These are phyloP conservation scores for Amphiduros pacificus DNA, from an alignment of 2,888 invertebrate species.

Conservation along the genomic window DNA sequence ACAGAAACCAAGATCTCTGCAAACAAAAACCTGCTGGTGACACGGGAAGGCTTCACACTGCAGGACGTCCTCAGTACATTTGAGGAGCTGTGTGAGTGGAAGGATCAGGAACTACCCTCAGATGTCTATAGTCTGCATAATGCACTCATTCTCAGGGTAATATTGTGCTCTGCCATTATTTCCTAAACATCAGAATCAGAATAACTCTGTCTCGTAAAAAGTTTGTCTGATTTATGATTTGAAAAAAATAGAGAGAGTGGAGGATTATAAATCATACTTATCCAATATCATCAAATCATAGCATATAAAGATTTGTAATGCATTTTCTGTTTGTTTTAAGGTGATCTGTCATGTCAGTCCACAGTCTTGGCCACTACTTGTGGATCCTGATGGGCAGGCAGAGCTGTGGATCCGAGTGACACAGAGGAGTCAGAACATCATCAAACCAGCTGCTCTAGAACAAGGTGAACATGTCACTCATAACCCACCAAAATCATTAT, in stretches of 20 bases:
- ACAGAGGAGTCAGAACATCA: constrained; percentile 31
- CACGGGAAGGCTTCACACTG: constrained; percentile 43
- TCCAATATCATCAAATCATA: too few relatives aligned
- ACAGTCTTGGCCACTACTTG: constrained; percentile 53
- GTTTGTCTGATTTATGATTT: too few relatives aligned
- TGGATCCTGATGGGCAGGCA: constrained; percentile 56
- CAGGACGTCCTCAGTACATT: constrained; percentile 46
- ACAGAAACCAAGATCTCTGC: not conserved
- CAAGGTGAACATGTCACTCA: not conserved
- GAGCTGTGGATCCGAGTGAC: constrained; percentile 52
- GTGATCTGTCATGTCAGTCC: constrained; percentile 46
- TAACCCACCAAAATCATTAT: too few relatives aligned
- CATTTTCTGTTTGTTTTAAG: too few relatives aligned
- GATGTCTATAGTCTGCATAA: constrained; percentile 56
- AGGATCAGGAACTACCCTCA: constrained; percentile 43
- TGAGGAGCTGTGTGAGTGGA: constrained; percentile 54
- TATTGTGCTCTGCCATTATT: too few relatives aligned
- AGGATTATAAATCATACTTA: too few relatives aligned
- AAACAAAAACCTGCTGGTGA: constrained; percentile 33
- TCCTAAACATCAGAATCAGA: too few relatives aligned
- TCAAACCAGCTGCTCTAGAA: not conserved
- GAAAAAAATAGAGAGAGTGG: too few relatives aligned
- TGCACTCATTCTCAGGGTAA: constrained; percentile 49
- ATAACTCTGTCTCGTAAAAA: too few relatives aligned
- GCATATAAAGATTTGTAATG: too few relatives aligned